These are phyloP conservation scores for Apodemia hepburni DNA, from an alignment of 2,888 invertebrate species.

Conservation along the genomic window DNA sequence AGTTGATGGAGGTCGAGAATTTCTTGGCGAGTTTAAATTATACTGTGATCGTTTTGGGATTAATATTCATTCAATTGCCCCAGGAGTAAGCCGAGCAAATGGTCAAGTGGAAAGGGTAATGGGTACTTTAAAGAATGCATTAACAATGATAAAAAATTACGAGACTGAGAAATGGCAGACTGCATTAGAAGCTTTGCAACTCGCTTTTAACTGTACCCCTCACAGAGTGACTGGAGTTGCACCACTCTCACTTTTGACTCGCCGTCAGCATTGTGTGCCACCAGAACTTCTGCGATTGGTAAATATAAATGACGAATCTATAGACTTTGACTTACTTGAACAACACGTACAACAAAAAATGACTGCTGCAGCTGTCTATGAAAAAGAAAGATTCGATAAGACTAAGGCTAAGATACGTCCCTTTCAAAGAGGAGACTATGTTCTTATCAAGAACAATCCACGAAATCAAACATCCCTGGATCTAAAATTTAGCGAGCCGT, in stretches of 20 bases:
- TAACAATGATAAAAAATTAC: conserved; percentile 35
- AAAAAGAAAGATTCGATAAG: conserved; percentile 30
- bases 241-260: conserved; percentile 31
- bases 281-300: conserved; percentile 28
- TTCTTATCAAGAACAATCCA: conserved; percentile 32
- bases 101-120: conserved; percentile 30
- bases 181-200: conserved; percentile 29
- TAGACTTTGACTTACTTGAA: conserved; percentile 27
- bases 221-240: conserved; percentile 31
- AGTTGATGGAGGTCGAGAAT: conserved; percentile 32
- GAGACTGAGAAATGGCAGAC: conserved; percentile 33
- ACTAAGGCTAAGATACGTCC: conserved; percentile 23
- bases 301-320: background rate
- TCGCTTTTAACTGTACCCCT: conserved; percentile 35
- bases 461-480: conserved; percentile 32
- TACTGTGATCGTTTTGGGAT: conserved; percentile 31
- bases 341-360: conserved; percentile 31
- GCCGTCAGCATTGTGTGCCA: conserved; percentile 30
- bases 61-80: conserved; percentile 28
- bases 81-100: conserved; percentile 26
- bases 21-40: conserved; percentile 28
- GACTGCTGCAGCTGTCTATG: conserved; percentile 21
- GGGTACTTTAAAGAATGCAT: conserved; percentile 31
- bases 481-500: conserved; percentile 31
- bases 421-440: conserved; percentile 29